A percentile compares a stretch with the other conserved stretches of the same genome.
Conservation (phyloP, 1,140 invertebrate species). For the Neodiprion virginianus region DNA sequence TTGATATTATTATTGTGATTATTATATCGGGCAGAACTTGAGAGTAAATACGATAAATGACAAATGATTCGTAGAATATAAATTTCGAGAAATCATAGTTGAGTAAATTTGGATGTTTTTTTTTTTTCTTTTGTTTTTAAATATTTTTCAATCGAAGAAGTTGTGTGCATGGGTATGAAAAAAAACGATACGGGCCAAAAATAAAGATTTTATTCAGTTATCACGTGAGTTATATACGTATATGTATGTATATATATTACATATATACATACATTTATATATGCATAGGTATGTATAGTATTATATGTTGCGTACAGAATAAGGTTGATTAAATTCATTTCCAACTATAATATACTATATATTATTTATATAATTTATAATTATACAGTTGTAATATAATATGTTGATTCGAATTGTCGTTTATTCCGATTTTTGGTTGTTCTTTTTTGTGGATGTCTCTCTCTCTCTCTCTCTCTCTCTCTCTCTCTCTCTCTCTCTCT, state of each 20-base stretch:
- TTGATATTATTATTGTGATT: not conserved
- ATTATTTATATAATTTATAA: not conserved
- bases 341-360: conserved; percentile 29
- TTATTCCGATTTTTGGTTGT: no score
- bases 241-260: no score
- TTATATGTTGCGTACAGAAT: conserved; percentile 41
- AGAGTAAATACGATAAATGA: no score
- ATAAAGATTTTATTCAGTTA: conserved; percentile 53
- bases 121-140: no score
- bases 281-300: no score
- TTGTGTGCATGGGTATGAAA: conserved; percentile 34
- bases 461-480: not conserved
- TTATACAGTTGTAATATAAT: no score
- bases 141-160: conserved; percentile 8
- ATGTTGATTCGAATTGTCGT: no score
- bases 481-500: not conserved
- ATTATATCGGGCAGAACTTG: not conserved
- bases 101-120: no score
- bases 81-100: no score
- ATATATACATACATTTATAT: no score
- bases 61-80: no score
- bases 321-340: conserved; percentile 46
- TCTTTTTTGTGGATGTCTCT: no score
- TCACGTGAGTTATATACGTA: conserved; percentile 30
- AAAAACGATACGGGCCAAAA: conserved; percentile 53